These are phyloP conservation scores for Phorcus lineatus DNA, from an alignment of 2,888 invertebrate species.

Conservation along the genomic window DNA sequence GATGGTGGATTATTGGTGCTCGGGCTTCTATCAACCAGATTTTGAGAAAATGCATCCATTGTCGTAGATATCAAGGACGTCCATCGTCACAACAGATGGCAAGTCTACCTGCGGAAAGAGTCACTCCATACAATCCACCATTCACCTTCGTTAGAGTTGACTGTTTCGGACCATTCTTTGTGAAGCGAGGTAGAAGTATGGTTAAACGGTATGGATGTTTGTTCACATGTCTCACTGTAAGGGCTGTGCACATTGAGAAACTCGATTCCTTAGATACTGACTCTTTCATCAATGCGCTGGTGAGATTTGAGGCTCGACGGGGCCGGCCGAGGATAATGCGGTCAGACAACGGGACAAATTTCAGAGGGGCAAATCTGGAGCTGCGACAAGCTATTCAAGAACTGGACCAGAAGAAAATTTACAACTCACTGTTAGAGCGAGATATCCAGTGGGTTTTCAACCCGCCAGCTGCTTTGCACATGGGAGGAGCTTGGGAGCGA, in stretches of 20 bases:
- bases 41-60: slow-evolving; percentile 39
- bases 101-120: slow-evolving; percentile 45
- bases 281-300: slow-evolving; percentile 49
- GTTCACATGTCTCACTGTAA: slow-evolving; percentile 51
- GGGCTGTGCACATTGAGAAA: slow-evolving; percentile 54
- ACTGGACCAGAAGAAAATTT: neutral
- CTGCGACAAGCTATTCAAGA: slow-evolving; percentile 27
- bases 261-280: slow-evolving; percentile 49
- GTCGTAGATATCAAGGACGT: slow-evolving; percentile 27
- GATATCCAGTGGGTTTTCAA: slow-evolving; percentile 20
- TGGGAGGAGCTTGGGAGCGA: slow-evolving; percentile 30
- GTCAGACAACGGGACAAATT: slow-evolving; percentile 55
- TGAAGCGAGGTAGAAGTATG: slow-evolving; percentile 51
- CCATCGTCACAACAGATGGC: slow-evolving; percentile 41
- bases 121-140: slow-evolving; percentile 42
- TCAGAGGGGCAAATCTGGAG: slow-evolving; percentile 50
- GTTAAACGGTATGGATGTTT: slow-evolving; percentile 52
- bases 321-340: slow-evolving; percentile 43
- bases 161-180: slow-evolving; percentile 56
- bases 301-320: slow-evolving; percentile 48
- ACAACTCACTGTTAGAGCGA: neutral
- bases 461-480: slow-evolving; percentile 12
- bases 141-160: slow-evolving; percentile 53
- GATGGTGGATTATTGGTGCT: slow-evolving; percentile 46
- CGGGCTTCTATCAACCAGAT: slow-evolving; percentile 34